Evolutionary conservation across 2,113 vertebrate genomes (phyloP).

Genomic region (Notothenia rossii): DNA sequence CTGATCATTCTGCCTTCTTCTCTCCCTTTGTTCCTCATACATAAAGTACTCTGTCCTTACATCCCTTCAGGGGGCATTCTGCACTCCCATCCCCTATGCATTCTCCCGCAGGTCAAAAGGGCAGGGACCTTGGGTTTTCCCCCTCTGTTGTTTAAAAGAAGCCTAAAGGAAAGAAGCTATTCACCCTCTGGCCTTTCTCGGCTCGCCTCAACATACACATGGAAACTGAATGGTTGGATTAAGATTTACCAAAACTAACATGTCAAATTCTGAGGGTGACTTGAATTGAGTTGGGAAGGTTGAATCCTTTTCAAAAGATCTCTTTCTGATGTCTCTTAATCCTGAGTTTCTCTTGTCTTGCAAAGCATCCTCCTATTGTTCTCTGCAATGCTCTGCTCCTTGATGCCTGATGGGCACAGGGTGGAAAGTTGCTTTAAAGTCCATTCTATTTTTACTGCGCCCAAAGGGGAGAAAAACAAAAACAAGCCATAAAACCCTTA

Average conservation of each 20-base stretch:
- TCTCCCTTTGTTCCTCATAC: constrained; percentile 66
- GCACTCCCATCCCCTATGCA: constrained; percentile 90
- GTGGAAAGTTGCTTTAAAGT: constrained; percentile 70
- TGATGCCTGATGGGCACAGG: constrained; percentile 70
- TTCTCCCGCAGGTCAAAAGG: constrained; percentile 91
- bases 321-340: constrained; percentile 70
- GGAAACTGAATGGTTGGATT: constrained; percentile 10
- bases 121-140: constrained; percentile 78
- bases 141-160: constrained; percentile 66
- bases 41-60: constrained; percentile 70
- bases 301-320: constrained; percentile 31
- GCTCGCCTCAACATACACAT: not conserved
- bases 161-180: constrained; percentile 48
- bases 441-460: constrained; percentile 69
- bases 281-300: not conserved
- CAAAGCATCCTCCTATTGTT: constrained; percentile 75
- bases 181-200: constrained; percentile 10
- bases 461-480: constrained; percentile 65
- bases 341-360: constrained; percentile 66
- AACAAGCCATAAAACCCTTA: constrained; percentile 73
- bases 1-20: constrained; percentile 57
- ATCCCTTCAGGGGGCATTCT: constrained; percentile 83
- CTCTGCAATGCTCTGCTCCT: constrained; percentile 47
- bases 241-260: constrained; percentile 3
- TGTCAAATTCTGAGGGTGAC: not conserved